These are phyloP conservation scores for Schizopygopsis malacanthus DNA, from an alignment of 2,797 vertebrate genomes.

Conservation along the genomic window DNA sequence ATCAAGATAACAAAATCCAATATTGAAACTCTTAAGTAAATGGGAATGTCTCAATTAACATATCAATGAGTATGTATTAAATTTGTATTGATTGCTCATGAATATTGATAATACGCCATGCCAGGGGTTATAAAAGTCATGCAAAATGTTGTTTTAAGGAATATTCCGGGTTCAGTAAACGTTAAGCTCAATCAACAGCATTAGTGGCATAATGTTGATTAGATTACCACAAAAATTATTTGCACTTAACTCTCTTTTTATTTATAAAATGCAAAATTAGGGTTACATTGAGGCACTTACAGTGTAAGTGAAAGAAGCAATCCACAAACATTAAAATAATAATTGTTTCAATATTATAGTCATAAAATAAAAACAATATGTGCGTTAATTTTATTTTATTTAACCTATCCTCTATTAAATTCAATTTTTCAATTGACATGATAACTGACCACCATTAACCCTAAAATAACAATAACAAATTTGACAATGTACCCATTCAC, in stretches of 20 bases:
- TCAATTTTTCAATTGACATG: not conserved
- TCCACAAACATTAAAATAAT: not conserved
- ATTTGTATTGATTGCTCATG: slow-evolving; percentile 45
- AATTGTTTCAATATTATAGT: not conserved
- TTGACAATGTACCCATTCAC: not conserved
- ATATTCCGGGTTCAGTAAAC: not conserved
- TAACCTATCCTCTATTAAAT: not conserved
- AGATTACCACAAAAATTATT: not conserved
- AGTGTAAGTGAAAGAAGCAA: not conserved
- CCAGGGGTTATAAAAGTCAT: slow-evolving; percentile 11
- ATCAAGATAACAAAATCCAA: slow-evolving; percentile 45
- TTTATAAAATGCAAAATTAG: not conserved
- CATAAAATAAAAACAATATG: not conserved
- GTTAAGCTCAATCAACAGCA: not conserved
- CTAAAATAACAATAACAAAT: not conserved
- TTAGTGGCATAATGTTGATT: not conserved
- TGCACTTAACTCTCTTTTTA: not conserved
- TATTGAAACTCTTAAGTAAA: slow-evolving; percentile 38
- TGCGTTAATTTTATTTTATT: not conserved
- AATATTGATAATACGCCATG: slow-evolving; percentile 38
- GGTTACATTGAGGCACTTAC: not conserved
- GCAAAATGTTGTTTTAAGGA: not conserved
- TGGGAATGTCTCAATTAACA: slow-evolving; percentile 50
- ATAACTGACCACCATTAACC: not conserved
- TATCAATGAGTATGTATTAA: slow-evolving; percentile 41